Evolutionary conservation across 2,888 invertebrate genomes (phyloP), one percentile per base, ranked within the genome.

Genomic region (Drosophila mayaguana): DNA sequence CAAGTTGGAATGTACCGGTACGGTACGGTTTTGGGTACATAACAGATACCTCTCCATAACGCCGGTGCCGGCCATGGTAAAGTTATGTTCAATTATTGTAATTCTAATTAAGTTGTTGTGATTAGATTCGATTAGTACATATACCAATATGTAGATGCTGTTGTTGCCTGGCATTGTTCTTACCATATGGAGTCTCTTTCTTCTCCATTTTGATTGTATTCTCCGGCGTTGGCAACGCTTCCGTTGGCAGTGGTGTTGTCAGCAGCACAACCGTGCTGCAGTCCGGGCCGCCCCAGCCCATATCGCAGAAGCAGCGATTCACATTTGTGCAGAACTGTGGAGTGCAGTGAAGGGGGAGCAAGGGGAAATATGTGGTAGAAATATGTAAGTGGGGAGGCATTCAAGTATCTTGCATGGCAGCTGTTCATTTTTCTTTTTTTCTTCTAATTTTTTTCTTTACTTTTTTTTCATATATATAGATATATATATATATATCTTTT

Each of bases 101-200:
- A 56, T 20, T 56, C 38, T 40, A 40, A 54, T 54, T 54, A 40
- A 56, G 43, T 43, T 55, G 45, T 56, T 56, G 57, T 62, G 53
- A 32, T 62, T 63, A 62, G 43, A 75, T 63, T 78, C 55, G 42
- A 54, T 66, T 74, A 57, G 48, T 40, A 57, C 51, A 46, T 18
- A 34, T 18, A 25, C 51, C 34, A 38, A 60, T 50, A 74, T 51
- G 22, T 59, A 12, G 38, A n/a, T 38, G 38, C 22, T 25, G 42
- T 18, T 59, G 38, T 46, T 53, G 57, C 60, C 55, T 43, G 59
- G 20, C 54, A 45, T 70, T 66, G 57, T 53, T 72, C 97, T 95
- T 96, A 97, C 97, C 97, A 96, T 97, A 97, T 94, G 97, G 96
- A 94, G 97, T 97, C 95, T 97, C 97, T 95, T 97, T 97, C 94